A percentile compares a stretch with the other conserved stretches of the same genome.
Conservation (phyloP, 2,113 vertebrate genomes). For the Asarcornis scutulata region DNA sequence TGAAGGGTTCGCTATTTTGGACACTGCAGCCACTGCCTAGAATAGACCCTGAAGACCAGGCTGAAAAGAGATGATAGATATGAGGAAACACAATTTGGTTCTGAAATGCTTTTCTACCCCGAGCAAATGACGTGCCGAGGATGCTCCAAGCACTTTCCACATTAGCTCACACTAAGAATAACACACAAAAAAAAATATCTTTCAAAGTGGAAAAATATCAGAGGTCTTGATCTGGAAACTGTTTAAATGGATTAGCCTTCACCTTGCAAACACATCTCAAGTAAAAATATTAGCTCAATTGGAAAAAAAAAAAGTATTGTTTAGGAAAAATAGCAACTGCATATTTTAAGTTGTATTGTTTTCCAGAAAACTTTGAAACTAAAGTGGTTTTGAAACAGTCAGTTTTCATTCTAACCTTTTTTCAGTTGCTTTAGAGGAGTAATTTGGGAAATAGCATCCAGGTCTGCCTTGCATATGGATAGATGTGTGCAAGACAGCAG, state of each 20-base stretch:
- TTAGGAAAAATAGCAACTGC: not conserved
- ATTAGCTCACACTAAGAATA: not conserved
- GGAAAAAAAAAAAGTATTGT: not conserved
- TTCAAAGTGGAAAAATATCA: not conserved
- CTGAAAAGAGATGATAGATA: not conserved
- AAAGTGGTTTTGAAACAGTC: not conserved
- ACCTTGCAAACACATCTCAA: not conserved
- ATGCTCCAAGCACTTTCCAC: not conserved
- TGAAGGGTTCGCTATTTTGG: not conserved
- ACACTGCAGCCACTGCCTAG: not conserved
- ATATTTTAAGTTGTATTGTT: not conserved
- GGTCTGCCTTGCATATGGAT: not conserved
- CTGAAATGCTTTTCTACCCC: not conserved
- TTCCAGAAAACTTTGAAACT: constrained; percentile 30
- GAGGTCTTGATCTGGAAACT: not conserved
- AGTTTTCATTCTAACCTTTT: not conserved
- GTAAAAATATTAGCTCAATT: not conserved
- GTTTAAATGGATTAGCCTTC: not conserved
- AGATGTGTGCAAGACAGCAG: not conserved
- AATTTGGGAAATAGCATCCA: not conserved
- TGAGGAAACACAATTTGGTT: not conserved
- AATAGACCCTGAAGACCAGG: not conserved
- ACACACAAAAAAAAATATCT: not conserved
- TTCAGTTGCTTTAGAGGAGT: not conserved
- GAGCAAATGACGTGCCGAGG: not conserved